A percentile compares a stretch with the other conserved stretches of the same genome.
Conservation (phyloP, 2,888 invertebrate genomes). For the Eupithecia insigniata region DNA sequence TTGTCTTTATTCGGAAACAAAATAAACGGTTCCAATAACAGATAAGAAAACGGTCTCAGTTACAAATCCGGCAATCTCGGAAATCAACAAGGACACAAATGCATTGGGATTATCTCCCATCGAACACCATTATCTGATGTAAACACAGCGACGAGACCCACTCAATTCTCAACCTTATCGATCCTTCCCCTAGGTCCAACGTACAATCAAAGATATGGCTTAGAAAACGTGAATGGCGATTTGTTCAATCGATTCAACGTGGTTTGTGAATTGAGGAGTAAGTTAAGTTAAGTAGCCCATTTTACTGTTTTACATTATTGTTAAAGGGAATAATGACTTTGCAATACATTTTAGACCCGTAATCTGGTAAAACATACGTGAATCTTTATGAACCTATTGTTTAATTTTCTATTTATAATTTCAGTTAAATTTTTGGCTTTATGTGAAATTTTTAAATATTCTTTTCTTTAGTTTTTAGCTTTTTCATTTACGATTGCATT, state of each 20-base stretch:
- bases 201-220: neutral
- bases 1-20: neutral
- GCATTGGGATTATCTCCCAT: slow-evolving; percentile 50
- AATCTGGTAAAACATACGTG: neutral
- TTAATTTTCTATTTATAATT: no score
- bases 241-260: slow-evolving; percentile 39
- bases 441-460: no score
- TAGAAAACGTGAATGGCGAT: slow-evolving; percentile 21
- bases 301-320: neutral
- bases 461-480: no score
- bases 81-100: slow-evolving; percentile 51
- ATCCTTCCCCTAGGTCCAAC: neutral
- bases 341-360: neutral
- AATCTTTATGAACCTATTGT: neutral
- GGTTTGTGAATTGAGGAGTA: slow-evolving; percentile 36
- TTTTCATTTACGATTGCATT: no score
- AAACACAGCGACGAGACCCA: slow-evolving; percentile 40
- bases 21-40: neutral
- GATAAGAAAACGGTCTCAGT: slow-evolving; percentile 10
- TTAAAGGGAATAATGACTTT: neutral
- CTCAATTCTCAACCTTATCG: neutral
- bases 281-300: slow-evolving; percentile 32
- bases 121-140: slow-evolving; percentile 51
- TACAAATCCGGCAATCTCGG: slow-evolving; percentile 42
- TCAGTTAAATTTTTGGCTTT: no score